These are phyloP conservation scores for Amphipyra tragopoginis DNA, from an alignment of 2,888 invertebrate species.

Conservation along the genomic window DNA sequence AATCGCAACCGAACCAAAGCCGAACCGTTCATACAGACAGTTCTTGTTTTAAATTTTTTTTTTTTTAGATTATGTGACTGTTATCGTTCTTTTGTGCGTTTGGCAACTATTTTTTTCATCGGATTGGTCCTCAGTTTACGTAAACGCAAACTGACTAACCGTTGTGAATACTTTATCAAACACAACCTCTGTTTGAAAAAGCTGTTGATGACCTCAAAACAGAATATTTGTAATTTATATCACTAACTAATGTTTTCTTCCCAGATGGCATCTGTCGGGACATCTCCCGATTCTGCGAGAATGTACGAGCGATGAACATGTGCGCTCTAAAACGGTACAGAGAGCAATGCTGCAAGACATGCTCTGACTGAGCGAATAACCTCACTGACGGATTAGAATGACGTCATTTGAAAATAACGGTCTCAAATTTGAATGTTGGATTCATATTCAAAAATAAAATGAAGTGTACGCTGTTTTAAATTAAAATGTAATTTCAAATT, in stretches of 20 bases:
- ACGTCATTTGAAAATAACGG: constrained; percentile 26
- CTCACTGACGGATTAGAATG: constrained; percentile 14
- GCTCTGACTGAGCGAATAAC: constrained; percentile 79
- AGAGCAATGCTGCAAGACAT: constrained; percentile 96
- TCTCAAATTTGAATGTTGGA: constrained; percentile 35
- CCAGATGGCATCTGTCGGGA: constrained; percentile 93
- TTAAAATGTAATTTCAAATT: neutral
- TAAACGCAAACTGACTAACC: too few relatives aligned
- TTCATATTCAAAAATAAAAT: constrained; percentile 23
- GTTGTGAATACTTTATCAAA: too few relatives aligned
- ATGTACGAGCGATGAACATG: constrained; percentile 96
- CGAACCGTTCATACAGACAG: too few relatives aligned
- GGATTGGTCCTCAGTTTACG: too few relatives aligned
- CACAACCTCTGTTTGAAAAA: too few relatives aligned
- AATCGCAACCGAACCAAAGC: too few relatives aligned
- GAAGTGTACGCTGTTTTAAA: neutral
- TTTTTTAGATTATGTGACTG: too few relatives aligned
- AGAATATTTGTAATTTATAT: neutral
- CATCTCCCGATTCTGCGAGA: constrained; percentile 95
- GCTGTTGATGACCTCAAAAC: too few relatives aligned
- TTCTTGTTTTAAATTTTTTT: too few relatives aligned
- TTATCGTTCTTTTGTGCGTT: too few relatives aligned
- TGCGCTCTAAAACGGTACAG: constrained; percentile 95
- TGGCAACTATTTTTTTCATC: too few relatives aligned
- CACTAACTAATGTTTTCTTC: constrained; percentile 18